Evolutionary conservation across 2,888 invertebrate genomes (phyloP).

Genomic region (Xanthia icteritia): DNA sequence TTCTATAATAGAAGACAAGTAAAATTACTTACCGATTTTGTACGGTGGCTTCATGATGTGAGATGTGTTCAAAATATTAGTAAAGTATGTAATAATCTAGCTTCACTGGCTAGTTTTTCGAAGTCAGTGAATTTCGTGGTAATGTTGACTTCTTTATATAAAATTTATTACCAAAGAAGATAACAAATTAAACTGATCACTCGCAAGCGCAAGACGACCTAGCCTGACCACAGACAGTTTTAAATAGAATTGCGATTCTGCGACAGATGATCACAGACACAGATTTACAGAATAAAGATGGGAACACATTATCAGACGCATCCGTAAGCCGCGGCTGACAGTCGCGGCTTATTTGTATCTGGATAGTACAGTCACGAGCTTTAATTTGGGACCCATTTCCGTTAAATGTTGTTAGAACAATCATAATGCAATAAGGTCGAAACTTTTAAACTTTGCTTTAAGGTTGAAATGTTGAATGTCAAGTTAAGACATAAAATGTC

Average conservation of each 20-base stretch:
- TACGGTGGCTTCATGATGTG: conserved; percentile 84
- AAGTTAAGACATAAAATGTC: too few relatives aligned
- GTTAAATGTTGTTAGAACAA: too few relatives aligned
- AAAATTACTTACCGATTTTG: conserved; percentile 84
- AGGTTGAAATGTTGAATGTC: too few relatives aligned
- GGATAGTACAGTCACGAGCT: too few relatives aligned
- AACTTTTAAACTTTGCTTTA: too few relatives aligned
- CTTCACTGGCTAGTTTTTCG: neutral
- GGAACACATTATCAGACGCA: too few relatives aligned
- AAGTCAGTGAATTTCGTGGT: neutral
- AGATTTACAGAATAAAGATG: neutral
- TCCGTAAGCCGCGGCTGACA: too few relatives aligned
- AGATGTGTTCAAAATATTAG: conserved; percentile 49
- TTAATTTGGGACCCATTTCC: too few relatives aligned
- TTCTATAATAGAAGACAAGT: neutral
- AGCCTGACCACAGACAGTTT: conserved; percentile 19
- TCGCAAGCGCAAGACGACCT: conserved; percentile 18
- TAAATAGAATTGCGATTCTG: conserved; percentile 20
- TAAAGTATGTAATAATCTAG: conserved; percentile 3
- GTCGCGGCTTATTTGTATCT: too few relatives aligned
- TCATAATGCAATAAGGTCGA: too few relatives aligned
- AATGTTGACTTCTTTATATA: neutral
- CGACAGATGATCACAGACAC: neutral
- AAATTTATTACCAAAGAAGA: conserved; percentile 7
- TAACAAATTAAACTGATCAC: conserved; percentile 13